Evolutionary conservation across 2,113 vertebrate species (phyloP).

Genomic region (Eptesicus fuscus): DNA sequence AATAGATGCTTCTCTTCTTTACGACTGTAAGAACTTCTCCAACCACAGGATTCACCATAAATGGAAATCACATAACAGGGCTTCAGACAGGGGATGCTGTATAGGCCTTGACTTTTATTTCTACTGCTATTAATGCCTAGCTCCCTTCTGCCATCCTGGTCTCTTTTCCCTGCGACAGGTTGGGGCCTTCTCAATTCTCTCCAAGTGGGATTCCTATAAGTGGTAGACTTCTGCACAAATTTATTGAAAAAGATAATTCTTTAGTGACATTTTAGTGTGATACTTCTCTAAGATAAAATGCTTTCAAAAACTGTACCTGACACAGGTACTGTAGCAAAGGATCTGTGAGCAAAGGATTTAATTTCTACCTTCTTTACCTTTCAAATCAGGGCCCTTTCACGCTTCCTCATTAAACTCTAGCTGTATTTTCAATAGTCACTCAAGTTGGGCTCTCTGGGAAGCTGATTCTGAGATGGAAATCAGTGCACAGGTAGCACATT

Average conservation of each 20-base stretch:
- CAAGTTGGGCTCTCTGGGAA: neutral
- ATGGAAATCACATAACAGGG: neutral
- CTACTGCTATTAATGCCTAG: neutral
- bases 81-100: neutral
- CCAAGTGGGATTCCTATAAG: neutral
- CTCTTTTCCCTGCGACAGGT: neutral
- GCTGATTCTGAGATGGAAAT: neutral
- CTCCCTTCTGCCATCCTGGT: neutral
- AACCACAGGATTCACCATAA: neutral
- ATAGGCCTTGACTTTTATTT: neutral
- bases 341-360: neutral
- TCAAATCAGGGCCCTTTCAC: neutral
- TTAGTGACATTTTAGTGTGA: neutral
- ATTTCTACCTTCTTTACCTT: neutral
- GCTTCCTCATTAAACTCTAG: neutral
- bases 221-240: neutral
- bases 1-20: neutral
- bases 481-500: fast-evolving
- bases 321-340: neutral
- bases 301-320: neutral
- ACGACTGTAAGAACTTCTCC: neutral
- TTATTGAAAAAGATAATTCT: neutral
- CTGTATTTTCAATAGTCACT: neutral
- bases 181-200: neutral
- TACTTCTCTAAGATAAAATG: neutral